Conservation (phyloP, 2,113 vertebrate species). For the Xiphias gladius region DNA sequence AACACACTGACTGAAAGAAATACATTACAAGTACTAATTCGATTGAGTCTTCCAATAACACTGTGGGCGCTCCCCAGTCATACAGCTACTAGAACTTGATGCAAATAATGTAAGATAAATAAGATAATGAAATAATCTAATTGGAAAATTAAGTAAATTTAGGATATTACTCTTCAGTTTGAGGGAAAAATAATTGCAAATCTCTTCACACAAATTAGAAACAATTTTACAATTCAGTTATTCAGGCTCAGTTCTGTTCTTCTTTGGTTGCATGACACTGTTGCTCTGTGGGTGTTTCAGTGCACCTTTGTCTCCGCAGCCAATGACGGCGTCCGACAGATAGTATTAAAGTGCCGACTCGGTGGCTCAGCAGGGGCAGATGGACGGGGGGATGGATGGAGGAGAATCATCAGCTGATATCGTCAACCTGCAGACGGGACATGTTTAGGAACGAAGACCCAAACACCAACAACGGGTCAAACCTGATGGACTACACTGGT, state of each 20-base stretch:
- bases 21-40: too few species aligned
- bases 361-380: neutral
- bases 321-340: constrained; percentile 11
- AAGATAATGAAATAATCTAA: too few species aligned
- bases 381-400: neutral
- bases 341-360: constrained; percentile 3
- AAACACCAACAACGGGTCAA: neutral
- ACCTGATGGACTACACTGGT: neutral
- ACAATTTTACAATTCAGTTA: neutral
- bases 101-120: too few species aligned
- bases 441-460: neutral
- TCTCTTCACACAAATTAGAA: neutral
- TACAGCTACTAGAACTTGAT: too few species aligned
- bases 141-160: too few species aligned
- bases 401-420: neutral
- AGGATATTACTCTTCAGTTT: too few species aligned
- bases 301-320: neutral
- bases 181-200: neutral
- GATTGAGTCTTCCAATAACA: too few species aligned
- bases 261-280: neutral
- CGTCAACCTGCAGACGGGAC: neutral
- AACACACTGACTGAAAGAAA: too few species aligned
- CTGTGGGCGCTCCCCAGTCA: too few species aligned
- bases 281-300: neutral
- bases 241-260: neutral